Evolutionary conservation across 2,797 vertebrate species (phyloP), one percentile per base, ranked within the genome.

Genomic region (Brachymystax lenok): DNA sequence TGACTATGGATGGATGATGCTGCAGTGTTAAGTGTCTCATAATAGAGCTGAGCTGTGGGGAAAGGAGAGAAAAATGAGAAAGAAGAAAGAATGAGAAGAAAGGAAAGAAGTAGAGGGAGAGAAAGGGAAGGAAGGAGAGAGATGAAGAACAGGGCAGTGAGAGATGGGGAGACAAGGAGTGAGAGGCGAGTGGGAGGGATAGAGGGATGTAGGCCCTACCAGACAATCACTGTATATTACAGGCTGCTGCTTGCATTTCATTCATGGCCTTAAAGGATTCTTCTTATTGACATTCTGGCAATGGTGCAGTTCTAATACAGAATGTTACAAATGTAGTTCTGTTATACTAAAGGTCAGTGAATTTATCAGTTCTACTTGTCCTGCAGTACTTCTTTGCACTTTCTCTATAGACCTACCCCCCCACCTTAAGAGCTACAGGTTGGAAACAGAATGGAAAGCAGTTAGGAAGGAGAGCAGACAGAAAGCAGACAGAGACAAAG

Each of bases 401-500:
- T 64, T 24, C 61, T 78, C 51, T 19, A 19, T n/a, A 35, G 14
- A 21, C 19, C 33, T 50, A 19, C 12, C 16, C 12, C 30, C 17
- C 50, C 19, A 70, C 40, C n/a, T 40, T 21, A 21, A 50, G 33
- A 21, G 33, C 35, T 51, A 82, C 64, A 63, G 56, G 56, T 69
- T 52, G 77, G 70, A 85, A 73, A 74, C 54, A 5, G 14, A 76
- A 74, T 72, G 28, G 64, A 66, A 75, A 54, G 19, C 14, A 69
- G 77, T 63, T 78, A 84, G 74, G 75, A 51, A 5, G 61, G 56
- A 72, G 69, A 73, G 13, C 21, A 71, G 24, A 52, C 16, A 64
- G 21, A 87, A 82, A 86, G 82, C 75, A 82, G 80, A 86, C 80
- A 85, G 78, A 88, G 83, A 91, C 86, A 88, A 87, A 89, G 83